Percentiles rank a stretch among this genome's conserved stretches.
Evolutionary conservation across 2,113 vertebrate genomes (phyloP).

Genomic region (Pedetes capensis): DNA sequence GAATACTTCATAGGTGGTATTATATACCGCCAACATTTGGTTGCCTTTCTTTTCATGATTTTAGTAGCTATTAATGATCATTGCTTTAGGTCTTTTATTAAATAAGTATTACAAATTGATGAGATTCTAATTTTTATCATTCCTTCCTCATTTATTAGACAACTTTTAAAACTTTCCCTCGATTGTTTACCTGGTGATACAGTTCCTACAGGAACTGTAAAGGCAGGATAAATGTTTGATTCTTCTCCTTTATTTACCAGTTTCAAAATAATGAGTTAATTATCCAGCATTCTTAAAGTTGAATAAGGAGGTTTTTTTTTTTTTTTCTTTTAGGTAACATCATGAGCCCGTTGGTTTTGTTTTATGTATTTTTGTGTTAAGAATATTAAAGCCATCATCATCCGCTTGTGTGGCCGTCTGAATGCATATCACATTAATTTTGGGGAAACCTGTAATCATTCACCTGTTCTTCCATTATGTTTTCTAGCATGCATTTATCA

Average conservation of each 20-base stretch:
- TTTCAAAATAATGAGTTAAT: neutral
- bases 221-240: neutral
- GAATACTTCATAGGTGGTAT: neutral
- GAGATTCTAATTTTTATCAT: conserved; percentile 22
- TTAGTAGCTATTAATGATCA: neutral
- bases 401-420: neutral
- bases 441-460: neutral
- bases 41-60: neutral
- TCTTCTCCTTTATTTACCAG: neutral
- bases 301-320: neutral
- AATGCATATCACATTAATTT: neutral
- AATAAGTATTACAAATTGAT: neutral
- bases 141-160: neutral
- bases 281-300: neutral
- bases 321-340: neutral
- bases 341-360: neutral
- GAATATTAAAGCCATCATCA: neutral
- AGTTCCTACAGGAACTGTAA: neutral
- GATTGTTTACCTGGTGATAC: neutral
- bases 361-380: neutral
- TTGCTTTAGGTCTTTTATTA: neutral
- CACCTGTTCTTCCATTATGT: neutral
- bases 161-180: neutral
- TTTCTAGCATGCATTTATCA: neutral
- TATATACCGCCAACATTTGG: neutral